phyloP scores from a whole-genome alignment of 2,113 vertebrate genomes.

The Vulpes lagopus region DNA sequence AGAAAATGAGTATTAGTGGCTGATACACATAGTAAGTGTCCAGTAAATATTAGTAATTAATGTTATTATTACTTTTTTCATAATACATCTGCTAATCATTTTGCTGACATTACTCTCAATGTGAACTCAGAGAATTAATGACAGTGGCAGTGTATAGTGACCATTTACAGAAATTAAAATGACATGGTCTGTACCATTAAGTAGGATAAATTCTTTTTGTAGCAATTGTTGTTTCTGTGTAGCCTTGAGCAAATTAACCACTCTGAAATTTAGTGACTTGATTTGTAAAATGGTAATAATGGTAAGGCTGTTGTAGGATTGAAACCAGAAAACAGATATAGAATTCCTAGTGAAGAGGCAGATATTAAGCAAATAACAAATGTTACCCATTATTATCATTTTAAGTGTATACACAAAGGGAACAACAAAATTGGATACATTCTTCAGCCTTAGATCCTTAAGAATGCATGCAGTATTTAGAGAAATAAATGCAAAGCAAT shows the following conservation, averaged over 20 bases:
- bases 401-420: background rate
- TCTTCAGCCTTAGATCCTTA: conserved; percentile 5
- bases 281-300: conserved; percentile 34
- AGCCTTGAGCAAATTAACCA: conserved; percentile 42
- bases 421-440: conserved; percentile 37
- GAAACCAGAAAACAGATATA: conserved; percentile 56
- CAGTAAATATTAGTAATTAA: background rate
- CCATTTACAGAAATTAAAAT: conserved; percentile 34
- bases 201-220: background rate
- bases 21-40: background rate
- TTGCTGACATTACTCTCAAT: background rate
- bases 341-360: background rate
- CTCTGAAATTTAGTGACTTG: conserved; percentile 49
- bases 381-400: background rate
- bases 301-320: background rate
- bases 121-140: background rate
- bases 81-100: background rate
- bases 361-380: conserved; percentile 45
- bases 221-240: conserved; percentile 32
- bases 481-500: conserved; percentile 36
- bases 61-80: background rate
- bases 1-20: background rate
- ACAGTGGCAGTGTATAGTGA: background rate
- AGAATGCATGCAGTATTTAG: background rate
- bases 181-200: background rate